Base-by-base conservation (phyloP, 2,113 vertebrate genomes). In the Conger conger region DNA sequence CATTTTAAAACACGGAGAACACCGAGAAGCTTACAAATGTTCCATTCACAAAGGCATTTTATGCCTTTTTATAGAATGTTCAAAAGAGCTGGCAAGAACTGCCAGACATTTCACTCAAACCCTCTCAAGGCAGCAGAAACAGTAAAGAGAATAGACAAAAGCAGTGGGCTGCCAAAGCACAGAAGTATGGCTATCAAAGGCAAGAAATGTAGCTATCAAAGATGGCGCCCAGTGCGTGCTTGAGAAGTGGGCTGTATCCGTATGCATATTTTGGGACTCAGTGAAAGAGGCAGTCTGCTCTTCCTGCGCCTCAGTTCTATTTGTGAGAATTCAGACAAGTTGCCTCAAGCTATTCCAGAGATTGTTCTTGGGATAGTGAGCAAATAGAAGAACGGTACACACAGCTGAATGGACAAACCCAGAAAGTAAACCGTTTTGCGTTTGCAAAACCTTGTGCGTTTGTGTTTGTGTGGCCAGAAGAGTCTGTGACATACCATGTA, bases 401-500 rank as follows among this genome's bases (percentile, higher is more conserved):
- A 33, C 1, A 13, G 68, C n/a, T 4, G 27, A 13, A 9, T 13
- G n/a, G 33, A 33, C 27, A 33, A 73, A 73, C 27, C 9, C 68
- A 13, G 68, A 73, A n/a, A 73, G 20, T 4, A 73, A 73, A 73
- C 68, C 68, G n/a, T 33, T 4, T 33, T 5, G 68, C n/a, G 9
- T 73, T 33, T 33, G 68, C 27, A 9, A 33, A 30, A 33, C 23
- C 57, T 63, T 30, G 60, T 68, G 60, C 20, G 60, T 5, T 17
- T 33, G 68, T 33, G n/a, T 33, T 11, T 73, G 7, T 50, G 9
- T 13, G 45, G 11, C 9, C 1, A 50, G 0, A 15, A 50, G 45
- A 30, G 68, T 33, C 68, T 9, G 36, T 8, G 78, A 90, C 97
- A 96, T 94, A 99, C 98, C 98, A 99, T 99, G 82, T 99, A 99